Evolutionary conservation across 2,888 invertebrate genomes (phyloP), one percentile per base, ranked within the genome.

Genomic region (Uropetala carovei): DNA sequence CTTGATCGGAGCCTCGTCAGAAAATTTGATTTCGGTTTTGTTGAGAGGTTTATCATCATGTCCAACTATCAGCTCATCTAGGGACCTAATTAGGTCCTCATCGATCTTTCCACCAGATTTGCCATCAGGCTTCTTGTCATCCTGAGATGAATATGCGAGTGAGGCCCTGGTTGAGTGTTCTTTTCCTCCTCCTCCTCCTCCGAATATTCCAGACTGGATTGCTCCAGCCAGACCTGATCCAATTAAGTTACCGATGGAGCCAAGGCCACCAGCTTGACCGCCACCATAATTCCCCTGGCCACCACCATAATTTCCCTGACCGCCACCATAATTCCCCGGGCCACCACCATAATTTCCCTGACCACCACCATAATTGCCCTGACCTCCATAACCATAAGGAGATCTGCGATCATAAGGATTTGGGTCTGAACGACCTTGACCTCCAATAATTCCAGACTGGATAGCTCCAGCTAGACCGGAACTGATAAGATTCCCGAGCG

Each of bases 221-320:
- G 89, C 89, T 89, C 89, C 89, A 64, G 89, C 89, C 30, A 89
- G 43, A 13, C 89, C 89, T 43, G 89, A 89, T 9, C 89, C 89
- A 18, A 89, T 89, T 18, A 89, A n/a, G 18, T 64, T 64, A 43
- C 89, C 89, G 18, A 89, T 64, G 8, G 89, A 89, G 4, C 64
- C 89, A 8, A 89, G 89, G 30, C 89, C 89, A 56, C 27, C 60
- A 22, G 11, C 64, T 43, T 89, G 89, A 30, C 89, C 89, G 11
- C 89, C 89, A 18, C 30, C 64, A 56, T 89, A 89, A n/a, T 59
- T 59, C 64, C 85, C 58, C 58, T 57, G 9, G 4, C 22, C 60
- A 22, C 7, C 64, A 3, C 58, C 58, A 86, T 86, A 86, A 22
- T 22, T n/a, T 13, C 60, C 59, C 13, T 58, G 86, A 18, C 89